Evolutionary conservation across 1,140 invertebrate genomes (phyloP), one percentile per base, ranked within the genome.

Genomic region (Cydia pomonella): DNA sequence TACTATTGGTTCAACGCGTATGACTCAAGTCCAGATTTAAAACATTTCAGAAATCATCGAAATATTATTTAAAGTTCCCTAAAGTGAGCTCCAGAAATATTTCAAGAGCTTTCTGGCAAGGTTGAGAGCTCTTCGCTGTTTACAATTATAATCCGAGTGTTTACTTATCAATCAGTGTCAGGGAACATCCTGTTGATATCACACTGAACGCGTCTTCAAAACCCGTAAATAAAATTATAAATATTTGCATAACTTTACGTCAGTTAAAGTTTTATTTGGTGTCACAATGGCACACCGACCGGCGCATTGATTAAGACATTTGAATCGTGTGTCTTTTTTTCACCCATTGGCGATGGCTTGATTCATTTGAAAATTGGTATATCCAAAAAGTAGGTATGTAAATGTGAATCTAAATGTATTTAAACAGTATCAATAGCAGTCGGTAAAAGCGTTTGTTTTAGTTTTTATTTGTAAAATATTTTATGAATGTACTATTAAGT

Each of bases 151-250:
- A 18, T 50, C n/a, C 2, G 18, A 59, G 21, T 59, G 53, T 59
- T 59, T 59, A 59, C 53, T 59, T 59, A 59, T 59, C 53, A 59
- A 59, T 59, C 53, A 59, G 21, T 59, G 53, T 59, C 53, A 23
- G 21, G 53, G 21, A 59, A 59, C 53, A 59, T 59, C 53, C 53
- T 59, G 53, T 59, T 59, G 18, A 59, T 59, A 59, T 59, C 21
- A 59, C 18, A 59, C 18, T 59, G 53, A 59, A 21, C 21, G 53
- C 53, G 7, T 59, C 9, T 23, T 59, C 23, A 59, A 53, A 53
- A 9, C 41, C 12, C 50, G n/a, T 53, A 21, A 53, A 7, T 53
- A 7, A 53, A 53, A 53, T 53, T n/a, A 53, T 53, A 3, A 53
- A n/a, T 9, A 53, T 18, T 53, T 38, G 16, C 50, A 53, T 7